These are phyloP conservation scores for Natrix natrix DNA, from an alignment of 2,797 vertebrate species.

Conservation along the genomic window DNA sequence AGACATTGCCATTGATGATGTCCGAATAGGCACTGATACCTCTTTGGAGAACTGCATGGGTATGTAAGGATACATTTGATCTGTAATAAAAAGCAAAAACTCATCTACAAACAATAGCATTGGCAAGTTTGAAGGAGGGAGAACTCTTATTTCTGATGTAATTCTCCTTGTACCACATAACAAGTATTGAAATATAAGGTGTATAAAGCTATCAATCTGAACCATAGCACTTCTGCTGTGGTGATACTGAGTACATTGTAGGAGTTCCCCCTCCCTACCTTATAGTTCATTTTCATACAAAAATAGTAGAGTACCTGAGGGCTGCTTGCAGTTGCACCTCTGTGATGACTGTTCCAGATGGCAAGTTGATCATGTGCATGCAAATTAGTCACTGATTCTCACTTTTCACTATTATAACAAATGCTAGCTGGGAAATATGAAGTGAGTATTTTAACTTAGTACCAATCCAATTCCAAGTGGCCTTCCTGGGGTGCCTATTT, in stretches of 20 bases:
- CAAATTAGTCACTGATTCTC: not conserved
- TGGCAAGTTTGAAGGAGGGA: not conserved
- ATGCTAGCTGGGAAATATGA: not conserved
- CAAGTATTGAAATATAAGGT: too few relatives aligned
- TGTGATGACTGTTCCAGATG: not conserved
- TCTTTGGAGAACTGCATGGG: slow-evolving; percentile 90
- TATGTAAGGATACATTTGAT: slow-evolving; percentile 69
- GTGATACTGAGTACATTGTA: not conserved
- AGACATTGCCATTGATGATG: slow-evolving; percentile 92
- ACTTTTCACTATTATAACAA: not conserved
- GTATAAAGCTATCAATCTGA: not conserved
- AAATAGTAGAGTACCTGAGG: not conserved
- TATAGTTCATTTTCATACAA: not conserved
- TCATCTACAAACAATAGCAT: rapidly evolving
- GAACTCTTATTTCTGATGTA: not conserved
- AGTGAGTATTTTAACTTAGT: not conserved
- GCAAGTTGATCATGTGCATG: not conserved
- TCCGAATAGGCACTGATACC: slow-evolving; percentile 86
- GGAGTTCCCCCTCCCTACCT: too few relatives aligned
- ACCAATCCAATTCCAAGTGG: not conserved
- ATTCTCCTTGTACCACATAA: not conserved
- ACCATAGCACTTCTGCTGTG: not conserved
- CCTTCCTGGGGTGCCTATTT: not conserved
- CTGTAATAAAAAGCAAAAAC: not conserved
- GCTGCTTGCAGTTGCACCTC: not conserved